Evolutionary conservation across 2,113 vertebrate species (phyloP), one percentile per base, ranked within the genome.

Genomic region (Callorhinus ursinus): DNA sequence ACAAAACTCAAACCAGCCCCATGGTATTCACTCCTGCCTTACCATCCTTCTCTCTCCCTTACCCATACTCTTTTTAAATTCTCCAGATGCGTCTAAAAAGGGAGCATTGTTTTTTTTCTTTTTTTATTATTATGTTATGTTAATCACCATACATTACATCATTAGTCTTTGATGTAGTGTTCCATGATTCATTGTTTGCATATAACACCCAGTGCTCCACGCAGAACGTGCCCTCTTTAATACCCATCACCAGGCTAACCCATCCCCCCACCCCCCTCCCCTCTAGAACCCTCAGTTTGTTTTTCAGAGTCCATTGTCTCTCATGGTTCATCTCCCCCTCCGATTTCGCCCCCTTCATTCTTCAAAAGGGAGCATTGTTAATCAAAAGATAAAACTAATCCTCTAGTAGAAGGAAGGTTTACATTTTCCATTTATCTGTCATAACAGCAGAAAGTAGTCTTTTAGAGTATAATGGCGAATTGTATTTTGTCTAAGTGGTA

Each of bases 391-490:
- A 85, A 84, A 90, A 84, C 33, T 59, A 95, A 76, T 88, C 51
- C 67, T 93, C 46, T 93, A 63, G 49, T 63, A 63, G 26, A 92
- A 94, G 69, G 81, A 96, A 95, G 92, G 63, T 74, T 86, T 96
- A n/a, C 51, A 11, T 36, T 94, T 95, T 97, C 92, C 71, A 93
- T 90, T 92, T 90, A 92, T 95, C 72, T 98, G 36, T 95, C 83
- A n/a, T 82, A 94, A 85, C 46, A 90, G 59, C 8, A 1, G 51
- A 93, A 93, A 88, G 89, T 61, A 51, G 53, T 87, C 88, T 95
- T 87, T 88, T 80, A 91, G 90, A 96, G 76, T 59, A 91, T 95
- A 95, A 94, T 91, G 67, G 72, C 1, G 4, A 94, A 57, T 72
- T 93, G 24, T 74, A 65, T 94, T 96, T 97, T 93, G 39, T 63